Evolutionary conservation across 2,888 invertebrate genomes (phyloP).

Genomic region (Noctuana brunneofusca): DNA sequence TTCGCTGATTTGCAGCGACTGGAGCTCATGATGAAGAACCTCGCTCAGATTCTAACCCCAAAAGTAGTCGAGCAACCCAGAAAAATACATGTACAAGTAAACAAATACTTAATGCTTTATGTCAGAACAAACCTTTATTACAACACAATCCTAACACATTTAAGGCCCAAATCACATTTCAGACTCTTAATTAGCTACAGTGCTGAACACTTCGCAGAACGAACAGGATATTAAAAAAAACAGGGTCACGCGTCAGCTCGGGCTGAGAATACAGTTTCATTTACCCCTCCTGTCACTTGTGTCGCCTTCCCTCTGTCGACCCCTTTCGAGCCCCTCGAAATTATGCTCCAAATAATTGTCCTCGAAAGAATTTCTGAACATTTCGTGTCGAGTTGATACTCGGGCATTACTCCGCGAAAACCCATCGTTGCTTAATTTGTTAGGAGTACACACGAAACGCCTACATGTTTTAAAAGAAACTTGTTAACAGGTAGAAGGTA

Average conservation of each 20-base stretch:
- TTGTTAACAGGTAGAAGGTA: not conserved
- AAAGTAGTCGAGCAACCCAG: too few relatives aligned
- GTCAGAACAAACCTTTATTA: too few relatives aligned
- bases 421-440: conserved; percentile 22
- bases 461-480: not conserved
- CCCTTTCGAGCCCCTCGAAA: conserved; percentile 32
- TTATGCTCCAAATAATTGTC: conserved; percentile 35
- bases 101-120: too few relatives aligned
- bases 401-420: conserved; percentile 1
- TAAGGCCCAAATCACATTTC: too few relatives aligned
- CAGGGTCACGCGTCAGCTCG: conserved; percentile 16
- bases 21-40: too few relatives aligned
- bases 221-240: conserved; percentile 12
- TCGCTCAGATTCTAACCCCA: too few relatives aligned
- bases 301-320: conserved; percentile 25
- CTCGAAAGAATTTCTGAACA: conserved; percentile 33
- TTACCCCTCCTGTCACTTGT: conserved; percentile 28
- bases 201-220: not conserved
- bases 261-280: conserved; percentile 17
- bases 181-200: not conserved
- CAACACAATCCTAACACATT: too few relatives aligned
- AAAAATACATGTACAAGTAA: too few relatives aligned
- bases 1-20: too few relatives aligned
- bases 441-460: conserved; percentile 8
- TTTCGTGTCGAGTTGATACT: conserved; percentile 23